Conservation (phyloP, 2,113 vertebrate species). For the Xiphophorus couchianus region DNA sequence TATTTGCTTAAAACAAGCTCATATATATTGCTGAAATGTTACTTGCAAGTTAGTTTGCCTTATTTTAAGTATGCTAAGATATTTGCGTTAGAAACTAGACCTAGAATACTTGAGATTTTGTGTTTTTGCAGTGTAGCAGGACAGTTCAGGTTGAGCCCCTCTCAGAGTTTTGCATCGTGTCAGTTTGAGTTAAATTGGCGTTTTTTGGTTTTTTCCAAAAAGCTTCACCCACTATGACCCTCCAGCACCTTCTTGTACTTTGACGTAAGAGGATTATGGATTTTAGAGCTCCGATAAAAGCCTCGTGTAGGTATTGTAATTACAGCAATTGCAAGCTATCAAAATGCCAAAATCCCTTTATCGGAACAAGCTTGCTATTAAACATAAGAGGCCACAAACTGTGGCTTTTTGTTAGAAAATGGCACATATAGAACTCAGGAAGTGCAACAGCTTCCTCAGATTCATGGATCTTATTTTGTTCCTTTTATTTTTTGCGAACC, state of each 20-base stretch:
- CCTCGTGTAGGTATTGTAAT: constrained; percentile 47
- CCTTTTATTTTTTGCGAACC: not conserved
- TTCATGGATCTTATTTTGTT: not conserved
- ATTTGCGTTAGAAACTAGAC: no score
- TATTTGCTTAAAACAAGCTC: no score
- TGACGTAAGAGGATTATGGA: constrained; percentile 50
- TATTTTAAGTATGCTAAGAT: no score
- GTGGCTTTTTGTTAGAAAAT: constrained; percentile 4
- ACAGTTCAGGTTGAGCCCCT: not conserved
- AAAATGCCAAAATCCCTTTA: constrained; percentile 20
- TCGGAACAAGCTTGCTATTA: constrained; percentile 15
- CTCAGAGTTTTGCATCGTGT: constrained; percentile 1
- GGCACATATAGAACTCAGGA: not conserved
- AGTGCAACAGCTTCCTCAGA: not conserved
- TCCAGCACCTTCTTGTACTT: constrained; percentile 31
- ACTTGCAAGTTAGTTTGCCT: no score
- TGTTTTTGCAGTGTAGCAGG: not conserved
- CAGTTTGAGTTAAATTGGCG: constrained; percentile 6
- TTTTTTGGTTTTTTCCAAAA: constrained; percentile 9
- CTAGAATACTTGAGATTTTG: no score
- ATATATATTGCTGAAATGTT: no score
- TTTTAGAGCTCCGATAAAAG: constrained; percentile 33
- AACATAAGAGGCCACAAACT: constrained; percentile 13
- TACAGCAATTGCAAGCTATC: constrained; percentile 44
- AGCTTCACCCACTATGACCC: constrained; percentile 19